phyloP scores from a whole-genome alignment of 1,140 invertebrate species.

The Polypedilum vanderplanki region DNA sequence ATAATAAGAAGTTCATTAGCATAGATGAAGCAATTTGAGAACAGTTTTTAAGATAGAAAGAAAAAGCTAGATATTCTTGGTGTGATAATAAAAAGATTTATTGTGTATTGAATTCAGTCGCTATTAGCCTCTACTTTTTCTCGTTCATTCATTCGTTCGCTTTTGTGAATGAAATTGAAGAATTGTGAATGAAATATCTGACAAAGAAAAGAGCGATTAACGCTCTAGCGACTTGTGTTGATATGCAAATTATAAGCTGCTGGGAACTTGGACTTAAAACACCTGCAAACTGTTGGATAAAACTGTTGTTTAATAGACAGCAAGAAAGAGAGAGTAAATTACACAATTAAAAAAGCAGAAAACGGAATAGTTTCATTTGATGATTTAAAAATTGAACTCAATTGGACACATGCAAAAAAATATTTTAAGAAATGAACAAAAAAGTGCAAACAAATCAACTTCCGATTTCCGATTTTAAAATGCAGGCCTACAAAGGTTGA shows the following conservation, averaged over 20 bases:
- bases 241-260: neutral
- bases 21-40: neutral
- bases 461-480: conserved; percentile 5
- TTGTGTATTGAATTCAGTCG: too few relatives aligned
- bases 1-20: neutral
- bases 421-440: neutral
- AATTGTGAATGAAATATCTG: neutral
- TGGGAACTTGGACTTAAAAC: too few relatives aligned
- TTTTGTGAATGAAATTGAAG: neutral
- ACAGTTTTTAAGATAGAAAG: neutral
- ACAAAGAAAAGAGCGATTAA: neutral
- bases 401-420: conserved; percentile 1
- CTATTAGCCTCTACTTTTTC: too few relatives aligned
- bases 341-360: too few relatives aligned
- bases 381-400: too few relatives aligned
- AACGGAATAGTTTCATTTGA: too few relatives aligned
- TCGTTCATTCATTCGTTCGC: too few relatives aligned
- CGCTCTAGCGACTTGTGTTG: neutral
- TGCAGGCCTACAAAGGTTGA: neutral
- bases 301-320: too few relatives aligned
- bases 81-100: too few relatives aligned
- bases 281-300: too few relatives aligned
- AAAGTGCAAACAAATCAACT: conserved; percentile 20
- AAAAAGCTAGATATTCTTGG: too few relatives aligned
- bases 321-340: too few relatives aligned